A percentile compares a stretch with the other conserved stretches of the same genome.
Evolutionary conservation across 2,888 invertebrate species (phyloP).

Genomic region (Caenorhabditis sulstoni): DNA sequence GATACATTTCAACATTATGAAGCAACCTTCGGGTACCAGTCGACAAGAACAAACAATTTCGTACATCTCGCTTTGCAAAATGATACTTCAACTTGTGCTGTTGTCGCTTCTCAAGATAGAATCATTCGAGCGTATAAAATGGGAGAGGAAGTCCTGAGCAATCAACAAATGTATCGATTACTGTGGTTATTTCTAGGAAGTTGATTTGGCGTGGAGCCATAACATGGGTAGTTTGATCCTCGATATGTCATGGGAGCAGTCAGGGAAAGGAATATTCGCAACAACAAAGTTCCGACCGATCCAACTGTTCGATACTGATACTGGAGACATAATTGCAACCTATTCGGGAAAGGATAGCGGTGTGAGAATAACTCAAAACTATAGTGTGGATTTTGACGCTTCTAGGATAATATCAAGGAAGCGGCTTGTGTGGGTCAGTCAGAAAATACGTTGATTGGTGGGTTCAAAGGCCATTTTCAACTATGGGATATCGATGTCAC

Average conservation of each 20-base stretch:
- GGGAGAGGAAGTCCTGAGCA: neutral
- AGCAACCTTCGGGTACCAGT: slow-evolving; percentile 41
- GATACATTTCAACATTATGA: slow-evolving; percentile 23
- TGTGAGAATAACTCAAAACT: neutral
- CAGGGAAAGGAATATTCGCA: slow-evolving; percentile 13
- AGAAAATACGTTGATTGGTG: slow-evolving; percentile 26
- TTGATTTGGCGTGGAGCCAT: slow-evolving; percentile 19
- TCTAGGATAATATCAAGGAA: slow-evolving; percentile 44
- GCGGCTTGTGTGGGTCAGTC: slow-evolving; percentile 26
- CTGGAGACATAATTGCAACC: slow-evolving; percentile 11
- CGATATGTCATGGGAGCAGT: slow-evolving; percentile 33
- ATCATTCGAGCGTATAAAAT: slow-evolving; percentile 22
- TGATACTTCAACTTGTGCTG: slow-evolving; percentile 1
- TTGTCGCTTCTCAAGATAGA: slow-evolving; percentile 52
- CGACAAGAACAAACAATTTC: slow-evolving; percentile 33
- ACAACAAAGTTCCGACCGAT: slow-evolving; percentile 45
- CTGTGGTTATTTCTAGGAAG: neutral
- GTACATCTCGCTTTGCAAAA: slow-evolving; percentile 25
- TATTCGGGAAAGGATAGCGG: slow-evolving; percentile 52
- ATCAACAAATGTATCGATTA: neutral
- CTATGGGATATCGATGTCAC: slow-evolving; percentile 39
- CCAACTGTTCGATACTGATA: slow-evolving; percentile 40
- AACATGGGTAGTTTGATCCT: slow-evolving; percentile 43
- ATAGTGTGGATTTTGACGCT: neutral
- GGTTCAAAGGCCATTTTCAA: slow-evolving; percentile 43